These are phyloP conservation scores for Melipona quadrifasciata DNA, from an alignment of 1,140 invertebrate genomes.

Conservation along the genomic window DNA sequence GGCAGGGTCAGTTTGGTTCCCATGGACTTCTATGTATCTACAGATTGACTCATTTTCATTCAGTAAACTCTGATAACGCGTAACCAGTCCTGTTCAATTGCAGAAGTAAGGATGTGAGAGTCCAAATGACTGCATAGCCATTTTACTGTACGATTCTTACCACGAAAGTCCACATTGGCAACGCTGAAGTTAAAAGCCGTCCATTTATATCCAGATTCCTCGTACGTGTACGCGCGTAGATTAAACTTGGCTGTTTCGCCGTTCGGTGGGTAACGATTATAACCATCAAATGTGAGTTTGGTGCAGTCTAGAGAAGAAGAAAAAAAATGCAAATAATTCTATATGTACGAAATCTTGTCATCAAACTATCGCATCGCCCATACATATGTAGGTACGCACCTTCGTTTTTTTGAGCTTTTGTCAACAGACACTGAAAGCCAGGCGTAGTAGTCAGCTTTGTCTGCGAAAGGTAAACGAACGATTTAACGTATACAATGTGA, in stretches of 20 bases:
- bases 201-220: slow-evolving; percentile 38
- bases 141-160: slow-evolving; percentile 60
- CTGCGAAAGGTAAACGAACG: slow-evolving; percentile 57
- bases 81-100: slow-evolving; percentile 66
- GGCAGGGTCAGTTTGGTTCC: slow-evolving; percentile 42
- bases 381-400: slow-evolving; percentile 58
- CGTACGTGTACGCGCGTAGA: slow-evolving; percentile 69
- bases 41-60: slow-evolving; percentile 66
- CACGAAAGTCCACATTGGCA: slow-evolving; percentile 67
- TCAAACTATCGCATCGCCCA: background rate
- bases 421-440: slow-evolving; percentile 66
- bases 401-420: slow-evolving; percentile 61
- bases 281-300: slow-evolving; percentile 68
- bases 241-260: slow-evolving; percentile 62
- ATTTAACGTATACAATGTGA: background rate
- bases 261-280: slow-evolving; percentile 46
- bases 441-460: slow-evolving; percentile 39
- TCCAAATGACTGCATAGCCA: background rate
- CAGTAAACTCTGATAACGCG: slow-evolving; percentile 71
- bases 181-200: slow-evolving; percentile 78
- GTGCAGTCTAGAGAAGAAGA: slow-evolving; percentile 65
- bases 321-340: background rate
- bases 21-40: slow-evolving; percentile 63
- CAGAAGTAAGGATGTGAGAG: background rate
- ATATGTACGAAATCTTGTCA: background rate